Evolutionary conservation across 2,113 vertebrate species (phyloP), one percentile per base, ranked within the genome.

Genomic region (Neogobius melanostomus): DNA sequence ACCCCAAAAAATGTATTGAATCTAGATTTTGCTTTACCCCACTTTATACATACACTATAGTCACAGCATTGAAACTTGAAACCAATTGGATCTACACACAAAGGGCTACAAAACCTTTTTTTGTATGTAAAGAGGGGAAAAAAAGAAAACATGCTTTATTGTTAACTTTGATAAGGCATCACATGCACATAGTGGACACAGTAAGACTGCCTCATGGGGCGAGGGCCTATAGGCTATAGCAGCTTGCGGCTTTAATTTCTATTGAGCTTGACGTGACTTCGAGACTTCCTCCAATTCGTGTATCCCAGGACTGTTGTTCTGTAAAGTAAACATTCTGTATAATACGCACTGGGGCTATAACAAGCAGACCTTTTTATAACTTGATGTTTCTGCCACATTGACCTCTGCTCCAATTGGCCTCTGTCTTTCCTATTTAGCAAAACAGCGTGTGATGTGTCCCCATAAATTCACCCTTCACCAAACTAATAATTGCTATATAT

Each of bases 371-470:
- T 78, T 84, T 82, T 72, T 69, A 68, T 56, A 72, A 57, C 80
- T 74, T 86, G 88, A 85, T 78, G 74, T 75, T 79, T 78, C 64
- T 85, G 83, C 88, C 85, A 83, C 50, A 81, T 70, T 82, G 78
- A 83, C 80, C 80, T 50, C 64, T 82, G 64, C 77, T 87, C 84
- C 80, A 87, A 83, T 89, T 89, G 72, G 78, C 66, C 60, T 85
- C 82, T 76, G 85, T 89, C 84, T 64, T 68, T 74, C 72, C 82
- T 71, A 80, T 80, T 89, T 87, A 84, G 74, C 5, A 1, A 71
- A 74, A 48, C 10, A 1, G 9, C 12, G 69, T 79, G 73, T 78
- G 76, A 83, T 74, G 80, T 80, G 76, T 85, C 66, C 75, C 69
- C 66, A 82, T 87, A 84, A 83, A 83, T 75, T 0, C 64, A 62